Evolutionary conservation across 2,797 vertebrate genomes (phyloP).

Genomic region (Naso thynnoides): DNA sequence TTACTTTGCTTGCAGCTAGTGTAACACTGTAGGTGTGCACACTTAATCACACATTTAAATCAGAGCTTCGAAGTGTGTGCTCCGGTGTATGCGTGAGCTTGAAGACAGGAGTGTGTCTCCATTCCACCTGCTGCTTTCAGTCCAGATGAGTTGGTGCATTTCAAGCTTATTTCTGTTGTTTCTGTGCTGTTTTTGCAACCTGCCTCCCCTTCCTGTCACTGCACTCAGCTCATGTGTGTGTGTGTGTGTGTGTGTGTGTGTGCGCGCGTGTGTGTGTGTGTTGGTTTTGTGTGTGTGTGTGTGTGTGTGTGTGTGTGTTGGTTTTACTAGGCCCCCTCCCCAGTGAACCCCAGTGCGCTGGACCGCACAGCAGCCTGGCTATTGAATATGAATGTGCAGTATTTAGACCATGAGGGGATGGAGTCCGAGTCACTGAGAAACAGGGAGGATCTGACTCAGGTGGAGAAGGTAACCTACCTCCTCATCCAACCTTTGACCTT

Average conservation of each 20-base stretch:
- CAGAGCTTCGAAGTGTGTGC: slow-evolving; percentile 28
- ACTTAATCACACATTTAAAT: slow-evolving; percentile 25
- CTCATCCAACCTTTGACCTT: slow-evolving; percentile 62
- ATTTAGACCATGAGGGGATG: slow-evolving; percentile 96
- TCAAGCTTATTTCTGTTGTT: slow-evolving; percentile 77
- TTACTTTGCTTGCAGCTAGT: slow-evolving; percentile 10
- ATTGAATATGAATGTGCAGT: slow-evolving; percentile 99
- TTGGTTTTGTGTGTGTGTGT: slow-evolving; percentile 57
- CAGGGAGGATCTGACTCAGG: slow-evolving; percentile 97
- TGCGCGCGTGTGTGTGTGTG: slow-evolving; percentile 69
- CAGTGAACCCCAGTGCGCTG: slow-evolving; percentile 98
- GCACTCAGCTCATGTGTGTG: slow-evolving; percentile 74
- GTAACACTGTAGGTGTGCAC: slow-evolving; percentile 9
- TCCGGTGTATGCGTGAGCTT: slow-evolving; percentile 43
- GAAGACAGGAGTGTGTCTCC: slow-evolving; percentile 57
- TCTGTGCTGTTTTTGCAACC: slow-evolving; percentile 73
- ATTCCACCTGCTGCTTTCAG: slow-evolving; percentile 78
- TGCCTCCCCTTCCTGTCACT: slow-evolving; percentile 59
- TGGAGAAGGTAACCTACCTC: slow-evolving; percentile 94
- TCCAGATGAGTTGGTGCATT: slow-evolving; percentile 69
- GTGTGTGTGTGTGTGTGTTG: slow-evolving; percentile 82
- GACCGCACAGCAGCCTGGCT: slow-evolving; percentile 99
- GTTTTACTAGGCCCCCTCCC: slow-evolving; percentile 97
- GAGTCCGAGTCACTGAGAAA: slow-evolving; percentile 95
- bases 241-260: slow-evolving; percentile 78